Evolutionary conservation across 2,797 vertebrate genomes (phyloP).

Genomic region (Mico argentatus): DNA sequence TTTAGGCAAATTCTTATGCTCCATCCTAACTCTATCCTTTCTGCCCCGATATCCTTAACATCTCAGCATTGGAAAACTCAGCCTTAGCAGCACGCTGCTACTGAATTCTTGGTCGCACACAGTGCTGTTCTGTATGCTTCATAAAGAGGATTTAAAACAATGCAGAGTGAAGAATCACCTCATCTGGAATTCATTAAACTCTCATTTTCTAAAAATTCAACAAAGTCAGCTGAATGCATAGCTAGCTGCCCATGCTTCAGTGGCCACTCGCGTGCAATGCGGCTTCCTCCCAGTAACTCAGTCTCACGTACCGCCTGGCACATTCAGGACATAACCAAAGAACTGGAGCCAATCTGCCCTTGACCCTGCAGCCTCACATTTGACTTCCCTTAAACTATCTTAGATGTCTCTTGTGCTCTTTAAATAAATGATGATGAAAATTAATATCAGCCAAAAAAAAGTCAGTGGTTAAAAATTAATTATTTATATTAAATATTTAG

Average conservation of each 20-base stretch:
- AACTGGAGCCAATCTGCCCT: not conserved
- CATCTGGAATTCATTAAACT: slow-evolving; percentile 45
- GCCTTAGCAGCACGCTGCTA: not conserved
- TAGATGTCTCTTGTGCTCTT: not conserved
- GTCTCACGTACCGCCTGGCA: not conserved
- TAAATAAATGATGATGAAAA: slow-evolving; percentile 46
- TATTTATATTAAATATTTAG: slow-evolving; percentile 48
- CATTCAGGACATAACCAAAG: not conserved
- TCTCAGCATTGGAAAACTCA: not conserved
- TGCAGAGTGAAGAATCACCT: not conserved
- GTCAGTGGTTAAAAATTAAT: slow-evolving; percentile 14
- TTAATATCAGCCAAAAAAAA: slow-evolving; percentile 17
- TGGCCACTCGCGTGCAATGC: not conserved
- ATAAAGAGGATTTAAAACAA: not conserved
- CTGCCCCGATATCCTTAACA: not conserved
- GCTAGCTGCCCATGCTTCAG: not conserved
- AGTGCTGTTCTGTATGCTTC: not conserved
- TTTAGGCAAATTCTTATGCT: not conserved
- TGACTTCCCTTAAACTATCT: slow-evolving; percentile 13
- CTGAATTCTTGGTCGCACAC: not conserved
- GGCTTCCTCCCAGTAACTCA: not conserved
- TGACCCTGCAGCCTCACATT: not conserved
- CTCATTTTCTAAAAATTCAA: slow-evolving; percentile 35
- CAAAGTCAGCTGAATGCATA: not conserved
- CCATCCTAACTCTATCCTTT: not conserved